Percentiles rank a stretch among this genome's conserved stretches.
These are phyloP conservation scores for Galeopterus variegatus DNA, from an alignment of 2,113 vertebrate genomes.

Conservation along the genomic window DNA sequence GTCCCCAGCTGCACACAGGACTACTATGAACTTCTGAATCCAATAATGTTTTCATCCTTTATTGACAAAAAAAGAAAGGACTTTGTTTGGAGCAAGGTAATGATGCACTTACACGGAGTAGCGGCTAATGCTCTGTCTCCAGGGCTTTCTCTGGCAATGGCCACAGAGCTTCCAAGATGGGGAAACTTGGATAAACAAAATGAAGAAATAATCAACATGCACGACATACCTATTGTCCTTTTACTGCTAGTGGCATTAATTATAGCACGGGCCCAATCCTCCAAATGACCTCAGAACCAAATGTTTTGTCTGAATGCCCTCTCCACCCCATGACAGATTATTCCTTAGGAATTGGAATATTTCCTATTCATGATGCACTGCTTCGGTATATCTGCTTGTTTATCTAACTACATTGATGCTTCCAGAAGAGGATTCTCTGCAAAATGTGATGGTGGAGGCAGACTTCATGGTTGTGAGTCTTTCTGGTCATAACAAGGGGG, in stretches of 20 bases:
- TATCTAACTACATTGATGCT: conserved; percentile 73
- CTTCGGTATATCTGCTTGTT: conserved; percentile 72
- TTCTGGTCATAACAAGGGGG: conserved; percentile 68
- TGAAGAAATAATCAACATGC: conserved; percentile 90
- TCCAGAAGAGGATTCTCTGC: conserved; percentile 75
- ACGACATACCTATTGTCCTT: conserved; percentile 87
- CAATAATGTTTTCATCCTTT: conserved; percentile 94
- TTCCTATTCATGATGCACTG: conserved; percentile 79
- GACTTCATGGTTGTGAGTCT: conserved; percentile 81
- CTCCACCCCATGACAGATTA: conserved; percentile 59
- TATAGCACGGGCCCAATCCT: conserved; percentile 81
- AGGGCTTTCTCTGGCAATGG: conserved; percentile 88
- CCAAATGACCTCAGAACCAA: conserved; percentile 70
- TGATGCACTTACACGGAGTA: conserved; percentile 89
- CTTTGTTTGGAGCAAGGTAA: conserved; percentile 91
- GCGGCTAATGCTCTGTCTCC: conserved; percentile 87
- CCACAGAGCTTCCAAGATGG: conserved; percentile 87
- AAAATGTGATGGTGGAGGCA: conserved; percentile 67
- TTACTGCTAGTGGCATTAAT: conserved; percentile 88
- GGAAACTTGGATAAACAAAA: conserved; percentile 89
- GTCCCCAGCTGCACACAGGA: conserved; percentile 86
- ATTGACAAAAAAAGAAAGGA: conserved; percentile 88
- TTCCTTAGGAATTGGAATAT: conserved; percentile 70
- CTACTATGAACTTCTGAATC: conserved; percentile 90
- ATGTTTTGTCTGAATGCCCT: conserved; percentile 80